Evolutionary conservation across 2,113 vertebrate genomes (phyloP), one percentile per base, ranked within the genome.

Genomic region (Elephas maximus): DNA sequence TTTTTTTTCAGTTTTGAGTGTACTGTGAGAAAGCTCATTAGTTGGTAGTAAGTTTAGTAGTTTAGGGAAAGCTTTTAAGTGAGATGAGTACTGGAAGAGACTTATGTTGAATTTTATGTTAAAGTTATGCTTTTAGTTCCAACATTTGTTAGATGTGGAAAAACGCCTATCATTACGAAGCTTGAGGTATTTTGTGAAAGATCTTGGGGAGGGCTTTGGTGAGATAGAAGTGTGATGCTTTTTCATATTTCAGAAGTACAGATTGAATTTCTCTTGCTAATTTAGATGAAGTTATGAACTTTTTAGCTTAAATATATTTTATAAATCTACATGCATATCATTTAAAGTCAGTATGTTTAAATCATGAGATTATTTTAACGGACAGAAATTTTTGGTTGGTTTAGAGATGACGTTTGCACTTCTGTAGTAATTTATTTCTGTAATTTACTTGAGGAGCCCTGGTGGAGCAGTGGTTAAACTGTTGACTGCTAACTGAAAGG

Each of bases 161-260:
- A 60, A 76, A 85, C 91, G 28, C 57, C 37, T 88, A 33, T 78
- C 21, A 65, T 41, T 28, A 79, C 76, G 28, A 93, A 79, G 24
- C 94, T 78, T 94, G 48, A 90, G 65, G 78, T 15, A n/a, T 69
- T 30, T 12, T 80, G 0, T 85, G 69, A 87, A 83, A 84, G 73
- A 77, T 84, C 91, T 57, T 91, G 79, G 53, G 12, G 51, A 88
- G 60, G 71, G 6, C 74, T 93, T 93, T 79, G 71, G 51, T 3
- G 37, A 87, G 67, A 48, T 37, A 41, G 44, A 92, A 77, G 85
- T 81, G 8, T 69, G 77, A 12, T 93, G 60, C 14, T 89, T 85
- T 94, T 95, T 69, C 53, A 67, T 90, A 65, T 77, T 94, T 7
- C 28, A 69, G 24, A 94, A 93, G 21, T 97, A 88, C n/a, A 94